phyloP scores from a whole-genome alignment of 2,888 invertebrate species.

The Frankliniella intonsa region DNA sequence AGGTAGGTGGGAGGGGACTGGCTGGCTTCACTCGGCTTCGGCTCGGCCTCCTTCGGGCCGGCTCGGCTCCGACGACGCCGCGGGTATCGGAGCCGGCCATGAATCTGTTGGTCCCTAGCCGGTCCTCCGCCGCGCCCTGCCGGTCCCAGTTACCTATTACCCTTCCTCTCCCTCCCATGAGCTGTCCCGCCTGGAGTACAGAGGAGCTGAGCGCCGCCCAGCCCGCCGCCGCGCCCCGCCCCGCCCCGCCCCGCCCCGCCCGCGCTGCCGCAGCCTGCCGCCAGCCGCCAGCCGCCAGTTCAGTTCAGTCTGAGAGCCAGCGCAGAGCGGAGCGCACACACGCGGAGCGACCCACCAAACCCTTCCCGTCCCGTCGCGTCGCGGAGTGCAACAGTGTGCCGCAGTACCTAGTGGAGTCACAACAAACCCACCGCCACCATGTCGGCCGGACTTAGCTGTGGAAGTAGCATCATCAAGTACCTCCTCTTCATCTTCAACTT shows the following conservation, averaged over 20 bases:
- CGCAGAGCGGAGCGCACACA: neutral
- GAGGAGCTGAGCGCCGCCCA: neutral
- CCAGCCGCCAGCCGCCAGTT: neutral
- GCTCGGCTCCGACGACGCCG: too few relatives aligned
- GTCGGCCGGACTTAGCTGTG: constrained; percentile 33
- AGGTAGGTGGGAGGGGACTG: too few relatives aligned
- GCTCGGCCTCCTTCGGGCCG: constrained; percentile 52
- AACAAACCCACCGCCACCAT: neutral
- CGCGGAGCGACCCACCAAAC: neutral
- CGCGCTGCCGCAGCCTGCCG: neutral
- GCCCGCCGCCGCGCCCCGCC: neutral
- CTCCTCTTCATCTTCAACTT: constrained; percentile 42
- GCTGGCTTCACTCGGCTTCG: too few relatives aligned
- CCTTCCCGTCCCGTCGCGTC: neutral
- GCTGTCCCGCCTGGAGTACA: neutral
- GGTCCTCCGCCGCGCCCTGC: neutral
- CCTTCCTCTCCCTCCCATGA: neutral
- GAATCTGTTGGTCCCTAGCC: too few relatives aligned
- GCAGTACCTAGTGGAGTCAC: neutral
- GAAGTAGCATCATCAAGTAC: constrained; percentile 27
- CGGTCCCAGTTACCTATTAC: neutral
- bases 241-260: neutral
- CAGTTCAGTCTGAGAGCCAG: neutral
- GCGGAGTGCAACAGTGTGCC: neutral
- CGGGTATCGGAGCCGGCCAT: too few relatives aligned